Evolutionary conservation across 2,797 vertebrate genomes (phyloP), one percentile per base, ranked within the genome.

Genomic region (Thalassophryne amazonica): DNA sequence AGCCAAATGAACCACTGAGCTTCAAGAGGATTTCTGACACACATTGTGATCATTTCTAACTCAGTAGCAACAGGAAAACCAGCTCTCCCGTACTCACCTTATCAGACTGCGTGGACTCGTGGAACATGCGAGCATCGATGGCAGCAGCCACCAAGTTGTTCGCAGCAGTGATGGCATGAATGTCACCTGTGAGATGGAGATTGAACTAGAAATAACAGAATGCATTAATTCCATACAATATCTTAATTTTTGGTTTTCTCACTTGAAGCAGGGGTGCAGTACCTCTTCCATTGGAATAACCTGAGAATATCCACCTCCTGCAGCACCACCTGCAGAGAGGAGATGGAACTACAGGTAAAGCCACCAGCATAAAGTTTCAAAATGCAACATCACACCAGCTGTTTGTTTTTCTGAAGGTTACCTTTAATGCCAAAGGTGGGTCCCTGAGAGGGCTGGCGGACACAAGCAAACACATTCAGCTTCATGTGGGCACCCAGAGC

Each of bases 251-350:
- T 2, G 17, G 7, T 14, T 33, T 9, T 30, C 0, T 20, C 3
- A 34, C 7, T 3, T 36, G 3, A 3, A 49, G 28, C 11, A 48
- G 11, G 2, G 27, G 15, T 7, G 10, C 1, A 2, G 10, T 93
- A 99, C 97, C 96, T 99, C 97, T 75, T 99, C 97, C 97, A 99
- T 99, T 10, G 97, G 97, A 78, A 98, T 87, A 65, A 99, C 94
- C 68, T 99, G 97, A 56, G 97, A 98, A 73, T 98, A 99, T 70
- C 97, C 97, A 6, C 97, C 97, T 52, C 97, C 97, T 70, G 97
- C 97, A 86, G 97, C 97, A 32, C 97, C 97, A 72, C 97, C 97
- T 99, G 81, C 4, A 75, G 62, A 66, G 32, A 61, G 19, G 68
- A 71, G 2, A 51, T 11, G 58, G 13, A 48, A 65, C 7, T 18